phyloP scores from a whole-genome alignment of 2,113 vertebrate genomes.

The Brienomyrus longianalis region DNA sequence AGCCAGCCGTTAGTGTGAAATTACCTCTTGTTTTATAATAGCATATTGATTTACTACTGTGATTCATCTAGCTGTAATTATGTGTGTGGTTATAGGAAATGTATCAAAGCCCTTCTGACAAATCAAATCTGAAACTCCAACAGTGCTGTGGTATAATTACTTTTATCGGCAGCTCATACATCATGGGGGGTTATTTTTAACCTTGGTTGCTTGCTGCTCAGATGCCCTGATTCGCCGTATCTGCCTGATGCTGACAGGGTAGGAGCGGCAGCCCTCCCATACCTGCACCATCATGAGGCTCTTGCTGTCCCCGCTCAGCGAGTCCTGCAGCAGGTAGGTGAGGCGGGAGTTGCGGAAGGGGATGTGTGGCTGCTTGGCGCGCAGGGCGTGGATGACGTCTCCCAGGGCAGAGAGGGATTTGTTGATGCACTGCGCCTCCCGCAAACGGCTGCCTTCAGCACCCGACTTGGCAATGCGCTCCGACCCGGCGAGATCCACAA shows the following conservation, averaged over 20 bases:
- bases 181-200: not conserved
- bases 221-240: too few relatives aligned
- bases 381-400: conserved; percentile 84
- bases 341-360: conserved; percentile 97
- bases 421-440: conserved; percentile 95
- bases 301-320: conserved; percentile 89
- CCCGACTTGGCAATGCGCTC: conserved; percentile 87
- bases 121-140: not conserved
- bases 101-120: not conserved
- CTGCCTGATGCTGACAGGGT: not conserved
- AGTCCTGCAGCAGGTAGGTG: conserved; percentile 96
- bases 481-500: conserved; percentile 91
- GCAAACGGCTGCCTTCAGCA: conserved; percentile 79
- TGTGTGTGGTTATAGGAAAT: not conserved
- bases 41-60: not conserved
- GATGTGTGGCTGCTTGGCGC: conserved; percentile 79
- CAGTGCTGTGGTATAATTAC: not conserved
- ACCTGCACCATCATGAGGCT: conserved; percentile 98
- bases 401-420: conserved; percentile 86
- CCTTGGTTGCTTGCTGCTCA: not conserved
- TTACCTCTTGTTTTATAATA: not conserved
- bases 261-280: conserved; percentile 14
- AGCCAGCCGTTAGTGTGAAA: not conserved
- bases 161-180: not conserved
- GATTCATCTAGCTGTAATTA: not conserved